These are phyloP conservation scores for Thunnus maccoyii DNA, from an alignment of 2,113 vertebrate species.

Conservation along the genomic window DNA sequence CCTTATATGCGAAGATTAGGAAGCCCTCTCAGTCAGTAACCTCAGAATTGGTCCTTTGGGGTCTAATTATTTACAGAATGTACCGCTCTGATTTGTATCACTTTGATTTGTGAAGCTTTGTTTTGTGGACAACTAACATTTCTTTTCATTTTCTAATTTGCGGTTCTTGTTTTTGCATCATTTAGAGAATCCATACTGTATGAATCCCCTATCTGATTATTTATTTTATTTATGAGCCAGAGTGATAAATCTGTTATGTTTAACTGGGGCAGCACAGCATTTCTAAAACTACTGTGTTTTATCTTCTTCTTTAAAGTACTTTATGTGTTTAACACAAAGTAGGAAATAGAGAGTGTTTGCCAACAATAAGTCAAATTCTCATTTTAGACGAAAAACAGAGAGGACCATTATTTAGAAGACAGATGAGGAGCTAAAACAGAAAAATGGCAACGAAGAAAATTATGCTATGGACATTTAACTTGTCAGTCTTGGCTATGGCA, in stretches of 20 bases:
- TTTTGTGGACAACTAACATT: background rate
- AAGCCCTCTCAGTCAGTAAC: constrained; percentile 10
- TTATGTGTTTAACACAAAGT: constrained; percentile 23
- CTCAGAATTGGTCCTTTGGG: constrained; percentile 53
- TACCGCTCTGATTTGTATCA: constrained; percentile 18
- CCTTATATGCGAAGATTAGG: constrained; percentile 42
- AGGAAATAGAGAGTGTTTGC: constrained; percentile 36
- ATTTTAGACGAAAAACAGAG: constrained; percentile 45
- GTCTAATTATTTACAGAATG: constrained; percentile 66
- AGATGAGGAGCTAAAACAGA: constrained; percentile 32
- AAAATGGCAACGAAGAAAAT: constrained; percentile 13
- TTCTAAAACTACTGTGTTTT: constrained; percentile 9
- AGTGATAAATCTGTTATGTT: constrained; percentile 29
- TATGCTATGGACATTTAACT: background rate
- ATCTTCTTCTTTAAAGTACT: constrained; percentile 27
- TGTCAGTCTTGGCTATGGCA: constrained; percentile 8
- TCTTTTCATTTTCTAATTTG: constrained; percentile 47
- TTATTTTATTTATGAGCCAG: constrained; percentile 44
- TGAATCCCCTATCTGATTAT: constrained; percentile 33
- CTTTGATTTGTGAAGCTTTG: constrained; percentile 13
- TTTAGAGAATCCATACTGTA: constrained; percentile 48
- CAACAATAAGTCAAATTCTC: constrained; percentile 67
- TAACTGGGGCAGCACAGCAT: constrained; percentile 27
- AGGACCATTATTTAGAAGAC: constrained; percentile 53
- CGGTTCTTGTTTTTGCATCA: constrained; percentile 30